phyloP scores from a whole-genome alignment of 2,888 invertebrate species.

The Noctua pronuba region DNA sequence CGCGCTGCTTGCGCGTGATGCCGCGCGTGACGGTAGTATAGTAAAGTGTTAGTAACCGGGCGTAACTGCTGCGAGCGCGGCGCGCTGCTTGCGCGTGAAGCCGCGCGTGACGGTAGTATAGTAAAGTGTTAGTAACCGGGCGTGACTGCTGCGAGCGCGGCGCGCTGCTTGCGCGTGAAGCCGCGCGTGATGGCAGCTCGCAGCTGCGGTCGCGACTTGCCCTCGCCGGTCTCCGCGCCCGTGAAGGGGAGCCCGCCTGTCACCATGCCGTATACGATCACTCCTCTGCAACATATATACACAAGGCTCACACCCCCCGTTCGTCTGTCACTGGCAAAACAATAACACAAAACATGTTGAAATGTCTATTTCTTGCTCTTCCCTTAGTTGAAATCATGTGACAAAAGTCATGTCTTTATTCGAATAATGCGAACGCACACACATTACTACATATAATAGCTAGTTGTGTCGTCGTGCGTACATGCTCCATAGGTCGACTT shows the following conservation, averaged over 20 bases:
- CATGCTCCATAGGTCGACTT: conserved; percentile 95
- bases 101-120: conserved; percentile 74
- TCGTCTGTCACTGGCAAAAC: background rate
- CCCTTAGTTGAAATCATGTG: background rate
- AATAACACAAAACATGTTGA: background rate
- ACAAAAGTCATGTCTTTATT: background rate
- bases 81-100: conserved; percentile 84
- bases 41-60: conserved; percentile 13
- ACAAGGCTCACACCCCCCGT: background rate
- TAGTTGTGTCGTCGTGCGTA: conserved; percentile 77
- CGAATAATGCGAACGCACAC: background rate
- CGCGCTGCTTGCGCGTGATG: conserved; percentile 84
- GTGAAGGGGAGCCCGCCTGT: conserved; percentile 93
- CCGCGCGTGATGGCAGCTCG: conserved; percentile 93
- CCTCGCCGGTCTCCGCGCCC: conserved; percentile 72
- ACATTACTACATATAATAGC: background rate
- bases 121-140: conserved; percentile 78
- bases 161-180: conserved; percentile 90
- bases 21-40: conserved; percentile 90
- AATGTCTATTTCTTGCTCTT: background rate
- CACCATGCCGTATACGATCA: conserved; percentile 94
- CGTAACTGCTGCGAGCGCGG: conserved; percentile 80
- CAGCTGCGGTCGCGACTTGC: conserved; percentile 88
- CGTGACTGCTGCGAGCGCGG: conserved; percentile 86
- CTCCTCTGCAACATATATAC: conserved; percentile 88